These are phyloP conservation scores for Okapia johnstoni DNA, from an alignment of 2,113 vertebrate genomes.

Conservation along the genomic window DNA sequence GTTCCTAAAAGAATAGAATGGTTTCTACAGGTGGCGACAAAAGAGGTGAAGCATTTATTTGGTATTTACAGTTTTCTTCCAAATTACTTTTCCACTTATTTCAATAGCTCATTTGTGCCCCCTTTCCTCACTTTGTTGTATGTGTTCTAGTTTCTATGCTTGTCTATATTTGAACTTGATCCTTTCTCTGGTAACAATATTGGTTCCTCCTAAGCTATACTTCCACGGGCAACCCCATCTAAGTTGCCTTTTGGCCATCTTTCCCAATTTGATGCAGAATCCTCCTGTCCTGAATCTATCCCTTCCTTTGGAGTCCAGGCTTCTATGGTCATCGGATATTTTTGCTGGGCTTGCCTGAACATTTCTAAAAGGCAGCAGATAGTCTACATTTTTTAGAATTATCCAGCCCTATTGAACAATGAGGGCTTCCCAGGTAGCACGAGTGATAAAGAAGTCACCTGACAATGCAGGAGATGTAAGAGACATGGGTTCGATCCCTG, in stretches of 20 bases:
- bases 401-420: background rate
- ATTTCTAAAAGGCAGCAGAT: background rate
- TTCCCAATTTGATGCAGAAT: background rate
- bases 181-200: background rate
- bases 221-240: background rate
- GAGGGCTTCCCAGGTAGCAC: background rate
- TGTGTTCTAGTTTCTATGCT: background rate
- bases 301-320: background rate
- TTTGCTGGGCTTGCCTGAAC: background rate
- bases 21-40: background rate
- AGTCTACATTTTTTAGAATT: background rate
- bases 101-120: background rate
- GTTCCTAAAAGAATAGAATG: background rate
- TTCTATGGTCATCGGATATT: background rate
- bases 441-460: background rate
- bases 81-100: background rate
- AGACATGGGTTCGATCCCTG: background rate
- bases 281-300: background rate
- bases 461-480: background rate
- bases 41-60: background rate
- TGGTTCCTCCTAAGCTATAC: background rate
- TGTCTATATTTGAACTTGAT: background rate
- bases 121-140: background rate
- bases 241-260: background rate
- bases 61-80: background rate